Evolutionary conservation across 2,888 invertebrate species (phyloP).

Genomic region (Hypomecis atomaria): DNA sequence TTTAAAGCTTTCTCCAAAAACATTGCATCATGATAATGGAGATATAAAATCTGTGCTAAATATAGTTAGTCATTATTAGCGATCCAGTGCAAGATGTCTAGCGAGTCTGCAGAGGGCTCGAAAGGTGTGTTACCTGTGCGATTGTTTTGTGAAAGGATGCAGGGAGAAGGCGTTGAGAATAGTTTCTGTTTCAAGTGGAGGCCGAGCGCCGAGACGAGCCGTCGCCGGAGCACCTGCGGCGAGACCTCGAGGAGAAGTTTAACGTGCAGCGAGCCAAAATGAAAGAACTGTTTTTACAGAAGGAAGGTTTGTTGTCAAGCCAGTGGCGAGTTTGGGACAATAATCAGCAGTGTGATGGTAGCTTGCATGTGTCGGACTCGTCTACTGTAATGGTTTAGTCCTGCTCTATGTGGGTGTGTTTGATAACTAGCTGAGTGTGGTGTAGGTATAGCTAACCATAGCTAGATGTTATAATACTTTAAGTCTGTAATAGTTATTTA

Average conservation of each 20-base stretch:
- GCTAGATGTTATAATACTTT: conserved; percentile 3
- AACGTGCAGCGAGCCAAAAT: conserved; percentile 95
- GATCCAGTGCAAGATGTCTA: conserved; percentile 60
- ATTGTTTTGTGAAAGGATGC: conserved; percentile 48
- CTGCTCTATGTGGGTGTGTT: conserved; percentile 36
- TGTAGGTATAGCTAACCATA: conserved; percentile 18
- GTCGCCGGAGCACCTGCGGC: conserved; percentile 59
- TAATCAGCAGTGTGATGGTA: conserved; percentile 36
- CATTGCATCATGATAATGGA: conserved; percentile 39
- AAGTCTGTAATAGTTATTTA: no score
- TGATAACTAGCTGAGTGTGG: conserved; percentile 25
- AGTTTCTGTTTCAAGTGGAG: conserved; percentile 80
- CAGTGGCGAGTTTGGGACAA: conserved; percentile 43
- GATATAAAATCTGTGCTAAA: conserved; percentile 23
- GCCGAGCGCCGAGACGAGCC: conserved; percentile 57
- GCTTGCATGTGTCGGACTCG: conserved; percentile 39
- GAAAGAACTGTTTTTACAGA: conserved; percentile 96
- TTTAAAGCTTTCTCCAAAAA: conserved; percentile 28
- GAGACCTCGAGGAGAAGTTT: conserved; percentile 92
- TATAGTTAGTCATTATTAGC: conserved; percentile 13
- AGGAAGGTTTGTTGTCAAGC: conserved; percentile 89
- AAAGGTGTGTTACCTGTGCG: conserved; percentile 71
- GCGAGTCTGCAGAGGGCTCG: conserved; percentile 59
- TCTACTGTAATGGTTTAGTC: conserved; percentile 18
- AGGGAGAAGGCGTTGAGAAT: conserved; percentile 69